Conservation (phyloP, 2,797 vertebrate species). For the Tenualosa thibaudeaui region DNA sequence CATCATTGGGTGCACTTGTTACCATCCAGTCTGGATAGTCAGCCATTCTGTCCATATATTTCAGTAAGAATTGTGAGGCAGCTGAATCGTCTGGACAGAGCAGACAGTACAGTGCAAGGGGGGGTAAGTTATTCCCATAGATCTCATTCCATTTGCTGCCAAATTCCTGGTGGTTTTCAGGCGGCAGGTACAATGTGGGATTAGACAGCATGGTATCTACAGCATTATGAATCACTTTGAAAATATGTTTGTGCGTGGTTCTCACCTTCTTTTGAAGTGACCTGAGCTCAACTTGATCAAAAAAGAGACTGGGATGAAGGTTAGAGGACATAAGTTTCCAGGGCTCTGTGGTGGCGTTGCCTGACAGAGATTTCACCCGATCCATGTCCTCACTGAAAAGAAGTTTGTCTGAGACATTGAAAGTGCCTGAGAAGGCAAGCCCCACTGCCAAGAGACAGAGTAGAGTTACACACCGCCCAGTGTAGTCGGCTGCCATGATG, state of each 20-base stretch:
- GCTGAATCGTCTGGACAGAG: constrained; percentile 79
- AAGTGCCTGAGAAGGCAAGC: constrained; percentile 72
- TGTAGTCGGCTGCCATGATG: constrained; percentile 83
- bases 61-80: constrained; percentile 75
- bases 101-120: constrained; percentile 83
- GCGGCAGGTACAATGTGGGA: constrained; percentile 80
- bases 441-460: constrained; percentile 70
- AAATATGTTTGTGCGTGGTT: constrained; percentile 79
- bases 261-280: constrained; percentile 74
- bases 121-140: constrained; percentile 86
- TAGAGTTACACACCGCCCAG: constrained; percentile 66
- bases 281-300: constrained; percentile 71
- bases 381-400: constrained; percentile 67
- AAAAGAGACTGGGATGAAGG: constrained; percentile 79
- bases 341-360: constrained; percentile 50
- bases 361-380: constrained; percentile 54
- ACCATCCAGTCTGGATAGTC: constrained; percentile 84
- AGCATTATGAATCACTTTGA: constrained; percentile 76
- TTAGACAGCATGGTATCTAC: constrained; percentile 81
- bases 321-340: constrained; percentile 55
- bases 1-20: constrained; percentile 81
- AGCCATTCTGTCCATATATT: constrained; percentile 86
- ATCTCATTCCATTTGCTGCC: constrained; percentile 87
- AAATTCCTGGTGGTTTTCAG: constrained; percentile 79
- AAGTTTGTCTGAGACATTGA: constrained; percentile 78